These are phyloP conservation scores for Oxyura jamaicensis DNA, from an alignment of 2,113 vertebrate genomes.

Conservation along the genomic window DNA sequence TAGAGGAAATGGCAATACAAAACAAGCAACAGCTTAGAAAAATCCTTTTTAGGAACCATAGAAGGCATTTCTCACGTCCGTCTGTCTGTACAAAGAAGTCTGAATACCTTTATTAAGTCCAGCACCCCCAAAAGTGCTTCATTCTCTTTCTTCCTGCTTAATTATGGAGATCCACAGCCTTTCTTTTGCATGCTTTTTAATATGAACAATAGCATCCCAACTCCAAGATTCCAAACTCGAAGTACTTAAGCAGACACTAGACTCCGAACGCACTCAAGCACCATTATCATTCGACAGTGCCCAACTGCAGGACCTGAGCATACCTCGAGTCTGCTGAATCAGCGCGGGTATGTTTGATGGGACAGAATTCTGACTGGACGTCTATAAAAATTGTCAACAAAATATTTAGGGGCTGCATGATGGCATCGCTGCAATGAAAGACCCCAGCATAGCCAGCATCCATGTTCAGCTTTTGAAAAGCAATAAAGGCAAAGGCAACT, in stretches of 20 bases:
- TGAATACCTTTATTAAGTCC: not conserved
- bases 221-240: not conserved
- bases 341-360: rapidly evolving
- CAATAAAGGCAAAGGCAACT: constrained; percentile 1
- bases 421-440: not conserved
- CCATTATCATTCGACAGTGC: not conserved
- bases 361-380: not conserved
- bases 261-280: not conserved
- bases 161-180: rapidly evolving
- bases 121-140: rapidly evolving
- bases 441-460: not conserved
- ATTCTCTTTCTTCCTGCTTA: not conserved
- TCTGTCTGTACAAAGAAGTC: not conserved
- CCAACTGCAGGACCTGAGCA: not conserved
- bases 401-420: not conserved
- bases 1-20: not conserved
- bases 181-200: not conserved
- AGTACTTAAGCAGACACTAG: not conserved
- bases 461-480: not conserved
- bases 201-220: rapidly evolving
- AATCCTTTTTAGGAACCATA: not conserved
- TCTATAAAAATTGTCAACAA: rapidly evolving
- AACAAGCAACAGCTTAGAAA: not conserved
- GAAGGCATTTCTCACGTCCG: not conserved
- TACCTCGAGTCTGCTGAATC: not conserved